These are phyloP conservation scores for Oscheius sp. DNA, from an alignment of 2,888 invertebrate species.

Conservation along the genomic window DNA sequence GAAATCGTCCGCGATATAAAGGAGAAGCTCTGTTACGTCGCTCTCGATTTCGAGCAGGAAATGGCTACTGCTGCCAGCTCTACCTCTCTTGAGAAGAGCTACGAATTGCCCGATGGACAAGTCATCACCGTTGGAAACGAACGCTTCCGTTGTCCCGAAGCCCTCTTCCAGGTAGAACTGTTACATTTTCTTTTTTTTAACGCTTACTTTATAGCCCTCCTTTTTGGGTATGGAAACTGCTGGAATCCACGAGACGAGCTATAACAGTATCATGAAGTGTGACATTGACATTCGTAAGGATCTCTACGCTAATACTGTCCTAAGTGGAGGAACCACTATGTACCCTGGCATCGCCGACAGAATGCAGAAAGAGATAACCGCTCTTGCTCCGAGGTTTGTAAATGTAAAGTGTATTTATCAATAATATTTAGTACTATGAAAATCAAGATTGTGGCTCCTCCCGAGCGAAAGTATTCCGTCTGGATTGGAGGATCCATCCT, in stretches of 20 bases:
- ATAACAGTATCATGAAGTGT: constrained; percentile 94
- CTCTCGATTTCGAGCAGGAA: constrained; percentile 96
- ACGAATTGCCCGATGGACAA: constrained; percentile 89
- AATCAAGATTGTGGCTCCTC: constrained; percentile 77
- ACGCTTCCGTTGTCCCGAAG: constrained; percentile 89
- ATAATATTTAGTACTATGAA: constrained; percentile 80
- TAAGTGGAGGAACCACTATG: constrained; percentile 81
- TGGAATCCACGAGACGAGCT: constrained; percentile 75
- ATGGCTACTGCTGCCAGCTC: constrained; percentile 88
- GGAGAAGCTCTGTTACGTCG: constrained; percentile 97
- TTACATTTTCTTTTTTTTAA: background rate
- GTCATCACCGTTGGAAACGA: constrained; percentile 78
- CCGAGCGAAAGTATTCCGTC: constrained; percentile 95
- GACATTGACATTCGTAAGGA: constrained; percentile 86
- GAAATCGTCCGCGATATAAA: constrained; percentile 91
- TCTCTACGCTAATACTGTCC: constrained; percentile 81
- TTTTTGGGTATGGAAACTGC: constrained; percentile 80
- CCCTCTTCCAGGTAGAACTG: constrained; percentile 81
- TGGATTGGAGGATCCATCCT: constrained; percentile 98
- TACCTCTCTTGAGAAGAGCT: constrained; percentile 89
- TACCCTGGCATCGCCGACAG: constrained; percentile 96
- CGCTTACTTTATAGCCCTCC: constrained; percentile 78
- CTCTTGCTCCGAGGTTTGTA: constrained; percentile 63
- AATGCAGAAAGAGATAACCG: constrained; percentile 88
- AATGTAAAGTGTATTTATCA: too few species aligned